A percentile compares a stretch with the other conserved stretches of the same genome.
phyloP scores from a whole-genome alignment of 2,113 vertebrate genomes.

The Marmota flaviventris region DNA sequence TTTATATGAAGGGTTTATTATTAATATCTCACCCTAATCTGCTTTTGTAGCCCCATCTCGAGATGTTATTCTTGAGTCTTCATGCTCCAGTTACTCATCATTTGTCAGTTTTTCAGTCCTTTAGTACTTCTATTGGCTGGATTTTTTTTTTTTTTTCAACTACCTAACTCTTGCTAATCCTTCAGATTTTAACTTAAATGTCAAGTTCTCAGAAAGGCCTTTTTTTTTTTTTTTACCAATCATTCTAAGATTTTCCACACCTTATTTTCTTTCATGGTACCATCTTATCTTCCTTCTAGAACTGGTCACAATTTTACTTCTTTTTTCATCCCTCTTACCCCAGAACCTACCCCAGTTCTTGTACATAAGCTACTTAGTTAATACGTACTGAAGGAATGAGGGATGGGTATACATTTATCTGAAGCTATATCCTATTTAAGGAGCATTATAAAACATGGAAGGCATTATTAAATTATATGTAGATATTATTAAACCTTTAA shows the following conservation, averaged over 20 bases:
- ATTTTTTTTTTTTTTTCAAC: not conserved
- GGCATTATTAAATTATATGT: not conserved
- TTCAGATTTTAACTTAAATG: not conserved
- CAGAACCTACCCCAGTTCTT: not conserved
- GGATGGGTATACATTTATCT: not conserved
- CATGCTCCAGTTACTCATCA: not conserved
- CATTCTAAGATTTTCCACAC: not conserved
- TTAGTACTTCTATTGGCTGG: not conserved
- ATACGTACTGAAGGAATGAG: not conserved
- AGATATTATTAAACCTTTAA: not conserved
- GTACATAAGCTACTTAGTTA: not conserved
- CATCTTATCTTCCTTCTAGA: not conserved
- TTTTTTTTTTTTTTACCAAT: slow-evolving; percentile 13
- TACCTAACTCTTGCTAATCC: not conserved
- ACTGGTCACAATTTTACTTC: not conserved
- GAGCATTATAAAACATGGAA: not conserved
- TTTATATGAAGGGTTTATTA: not conserved
- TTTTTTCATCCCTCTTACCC: not conserved
- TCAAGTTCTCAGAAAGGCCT: not conserved
- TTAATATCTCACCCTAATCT: not conserved
- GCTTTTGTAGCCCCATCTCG: not conserved
- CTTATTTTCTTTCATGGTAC: not conserved
- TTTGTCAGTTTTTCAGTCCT: slow-evolving; percentile 16
- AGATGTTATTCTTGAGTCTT: not conserved
- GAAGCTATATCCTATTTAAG: not conserved